These are phyloP conservation scores for Hystrix brachyura DNA, from an alignment of 2,113 vertebrate species.

Conservation along the genomic window DNA sequence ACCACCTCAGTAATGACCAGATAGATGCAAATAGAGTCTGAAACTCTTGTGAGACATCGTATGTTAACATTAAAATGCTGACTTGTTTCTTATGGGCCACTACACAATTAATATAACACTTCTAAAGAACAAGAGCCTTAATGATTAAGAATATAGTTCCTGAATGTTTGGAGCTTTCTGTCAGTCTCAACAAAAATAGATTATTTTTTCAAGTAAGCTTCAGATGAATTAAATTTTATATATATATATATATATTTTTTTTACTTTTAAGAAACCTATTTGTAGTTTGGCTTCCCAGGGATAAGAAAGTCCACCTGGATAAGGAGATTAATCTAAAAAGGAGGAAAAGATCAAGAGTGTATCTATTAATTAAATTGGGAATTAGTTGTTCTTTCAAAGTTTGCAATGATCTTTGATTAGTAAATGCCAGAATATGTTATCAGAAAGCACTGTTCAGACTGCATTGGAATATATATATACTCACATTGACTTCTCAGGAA, in stretches of 20 bases:
- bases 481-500: background rate
- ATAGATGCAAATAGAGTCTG: background rate
- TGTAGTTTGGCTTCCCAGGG: background rate
- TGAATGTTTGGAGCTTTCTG: background rate
- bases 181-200: background rate
- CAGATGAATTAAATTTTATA: background rate
- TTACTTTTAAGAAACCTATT: background rate
- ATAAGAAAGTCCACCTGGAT: background rate
- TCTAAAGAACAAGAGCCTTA: background rate
- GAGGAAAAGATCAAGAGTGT: background rate
- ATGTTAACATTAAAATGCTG: background rate
- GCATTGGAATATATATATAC: background rate
- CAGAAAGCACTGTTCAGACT: background rate
- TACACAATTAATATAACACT: background rate
- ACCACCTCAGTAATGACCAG: background rate
- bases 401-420: background rate
- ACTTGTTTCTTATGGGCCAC: background rate
- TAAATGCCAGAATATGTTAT: background rate
- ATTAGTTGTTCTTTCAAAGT: background rate
- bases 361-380: background rate
- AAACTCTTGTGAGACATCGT: background rate
- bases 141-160: background rate
- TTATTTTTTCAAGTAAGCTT: background rate
- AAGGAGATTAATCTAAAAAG: background rate
- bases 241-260: background rate